These are phyloP conservation scores for Metaphire vulgaris DNA, from an alignment of 1,140 invertebrate genomes.

Conservation along the genomic window DNA sequence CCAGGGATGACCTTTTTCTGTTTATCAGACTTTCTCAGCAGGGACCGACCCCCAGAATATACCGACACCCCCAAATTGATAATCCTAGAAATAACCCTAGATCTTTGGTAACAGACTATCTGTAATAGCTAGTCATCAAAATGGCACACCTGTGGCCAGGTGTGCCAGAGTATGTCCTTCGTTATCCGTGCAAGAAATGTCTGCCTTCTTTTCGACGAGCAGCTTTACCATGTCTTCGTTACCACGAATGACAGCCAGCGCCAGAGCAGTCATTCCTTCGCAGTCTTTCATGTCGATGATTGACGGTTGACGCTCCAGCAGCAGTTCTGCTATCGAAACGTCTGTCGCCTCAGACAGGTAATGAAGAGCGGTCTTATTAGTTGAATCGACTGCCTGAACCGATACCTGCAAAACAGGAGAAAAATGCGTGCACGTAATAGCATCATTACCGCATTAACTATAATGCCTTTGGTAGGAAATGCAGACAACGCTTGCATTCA, in stretches of 20 bases:
- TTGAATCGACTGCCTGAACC: not conserved
- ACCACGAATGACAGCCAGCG: slow-evolving; percentile 55
- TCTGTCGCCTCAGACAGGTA: not conserved
- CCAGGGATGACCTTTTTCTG: no score
- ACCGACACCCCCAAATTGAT: no score
- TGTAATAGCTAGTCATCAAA: no score
- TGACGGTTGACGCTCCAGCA: not conserved
- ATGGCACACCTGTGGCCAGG: slow-evolving; percentile 82
- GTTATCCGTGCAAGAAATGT: slow-evolving; percentile 79
- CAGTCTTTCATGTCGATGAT: slow-evolving; percentile 77
- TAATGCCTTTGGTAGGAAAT: no score
- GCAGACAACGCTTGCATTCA: no score
- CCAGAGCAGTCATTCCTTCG: slow-evolving; percentile 86
- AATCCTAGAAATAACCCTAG: no score
- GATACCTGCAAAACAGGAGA: not conserved
- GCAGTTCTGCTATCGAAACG: not conserved
- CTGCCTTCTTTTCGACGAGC: slow-evolving; percentile 57
- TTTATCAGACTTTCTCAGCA: no score
- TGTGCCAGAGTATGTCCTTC: slow-evolving; percentile 91
- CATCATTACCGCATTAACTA: no score
- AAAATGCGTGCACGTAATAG: no score
- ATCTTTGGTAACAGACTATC: no score
- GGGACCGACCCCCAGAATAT: no score
- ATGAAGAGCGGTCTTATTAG: not conserved
- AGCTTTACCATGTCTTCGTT: slow-evolving; percentile 45